Evolutionary conservation across 2,113 vertebrate species (phyloP), one percentile per base, ranked within the genome.

Genomic region (Dasypus novemcinctus): DNA sequence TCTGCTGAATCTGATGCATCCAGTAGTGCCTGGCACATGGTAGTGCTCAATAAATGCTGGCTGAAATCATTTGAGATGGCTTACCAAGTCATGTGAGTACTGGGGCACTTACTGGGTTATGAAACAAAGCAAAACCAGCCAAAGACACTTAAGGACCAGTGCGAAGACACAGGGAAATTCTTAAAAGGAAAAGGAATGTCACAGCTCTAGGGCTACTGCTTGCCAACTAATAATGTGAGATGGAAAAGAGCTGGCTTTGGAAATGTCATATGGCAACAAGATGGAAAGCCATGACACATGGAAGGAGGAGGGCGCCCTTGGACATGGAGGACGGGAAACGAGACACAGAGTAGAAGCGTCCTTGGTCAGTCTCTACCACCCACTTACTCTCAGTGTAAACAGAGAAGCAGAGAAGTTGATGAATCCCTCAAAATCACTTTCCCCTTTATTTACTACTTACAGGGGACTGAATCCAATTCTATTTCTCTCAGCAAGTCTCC

Each of bases 301-400:
- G 2, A 8, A 25, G 52, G 27, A 18, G 7, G n/a, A 20, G 54
- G 8, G 59, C 0, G 27, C 69, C n/a, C 46, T 4, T 21, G 74
- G 59, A 27, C 57, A 31, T 0, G 1, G 9, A 7, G 29, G 85
- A 10, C 57, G 4, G 29, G 49, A 18, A 31, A 66, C 14, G 20
- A 81, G 81, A n/a, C 21, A 1, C 18, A 25, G 46, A 9, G 18
- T 3, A 27, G 11, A 20, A 49, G 14, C 4, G 18, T 10, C 81
- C 1, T 0, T 0, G 0, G 36, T 4, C 23, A 33, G 63, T 3
- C 11, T 14, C 15, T 29, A 31, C 6, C 23, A 38, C 87, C 21
- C 63, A 79, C 13, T 57, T 23, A 21, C 11, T 17, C 38, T 7
- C 33, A 20, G 57, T 0, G 18, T 3, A 38, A 20, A 52, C 14